phyloP scores from a whole-genome alignment of 2,797 vertebrate genomes.

The Ctenopoma multispine region DNA sequence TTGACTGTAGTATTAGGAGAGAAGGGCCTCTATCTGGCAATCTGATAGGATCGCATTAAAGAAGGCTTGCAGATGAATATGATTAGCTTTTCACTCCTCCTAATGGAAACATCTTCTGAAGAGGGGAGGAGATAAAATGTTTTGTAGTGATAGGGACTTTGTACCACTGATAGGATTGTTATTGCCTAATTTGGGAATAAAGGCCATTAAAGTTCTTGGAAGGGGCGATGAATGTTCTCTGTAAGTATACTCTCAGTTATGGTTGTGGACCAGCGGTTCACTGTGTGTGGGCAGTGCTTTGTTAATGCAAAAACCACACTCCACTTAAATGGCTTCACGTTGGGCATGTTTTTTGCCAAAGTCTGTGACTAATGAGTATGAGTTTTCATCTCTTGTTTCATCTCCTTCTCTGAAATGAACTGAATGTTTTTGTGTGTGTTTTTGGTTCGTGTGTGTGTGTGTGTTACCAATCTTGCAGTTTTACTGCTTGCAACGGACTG shows the following conservation, averaged over 20 bases:
- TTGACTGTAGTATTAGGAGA: conserved; percentile 77
- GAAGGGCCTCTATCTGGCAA: conserved; percentile 65
- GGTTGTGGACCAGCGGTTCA: conserved; percentile 49
- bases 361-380: conserved; percentile 63
- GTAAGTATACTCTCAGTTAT: conserved; percentile 65
- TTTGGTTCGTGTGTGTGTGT: conserved; percentile 17
- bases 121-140: conserved; percentile 72
- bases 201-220: conserved; percentile 71
- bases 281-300: conserved; percentile 65
- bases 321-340: conserved; percentile 50
- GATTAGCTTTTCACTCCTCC: conserved; percentile 78
- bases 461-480: conserved; percentile 28
- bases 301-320: conserved; percentile 47
- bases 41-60: conserved; percentile 79
- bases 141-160: conserved; percentile 66
- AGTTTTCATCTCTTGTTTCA: conserved; percentile 45
- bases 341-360: conserved; percentile 38
- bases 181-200: conserved; percentile 80
- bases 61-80: conserved; percentile 79
- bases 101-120: conserved; percentile 77
- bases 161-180: conserved; percentile 74
- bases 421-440: conserved; percentile 30
- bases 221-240: conserved; percentile 63
- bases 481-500: conserved; percentile 49
- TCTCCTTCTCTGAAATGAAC: conserved; percentile 38